Percentiles rank a stretch among this genome's conserved stretches.
Conservation (phyloP, 1,140 invertebrate species). For the Zaprionus vittiger region DNA sequence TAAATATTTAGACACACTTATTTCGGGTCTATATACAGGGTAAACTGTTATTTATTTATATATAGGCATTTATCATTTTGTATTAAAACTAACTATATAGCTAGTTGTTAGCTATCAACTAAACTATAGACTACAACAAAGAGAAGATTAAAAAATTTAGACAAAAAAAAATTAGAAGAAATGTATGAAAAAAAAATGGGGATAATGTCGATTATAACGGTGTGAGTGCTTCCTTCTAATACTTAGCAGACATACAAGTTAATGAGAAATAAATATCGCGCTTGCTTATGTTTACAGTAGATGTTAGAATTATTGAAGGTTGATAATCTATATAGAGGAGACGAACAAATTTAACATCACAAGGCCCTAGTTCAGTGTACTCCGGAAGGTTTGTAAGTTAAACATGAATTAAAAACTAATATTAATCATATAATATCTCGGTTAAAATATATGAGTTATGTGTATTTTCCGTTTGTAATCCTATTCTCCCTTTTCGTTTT, state of each 20-base stretch:
- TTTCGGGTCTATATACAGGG: constrained; percentile 22
- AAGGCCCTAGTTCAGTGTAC: constrained; percentile 20
- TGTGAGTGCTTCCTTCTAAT: constrained; percentile 31
- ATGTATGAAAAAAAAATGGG: background rate
- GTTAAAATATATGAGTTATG: constrained; percentile 23
- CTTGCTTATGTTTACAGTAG: constrained; percentile 14
- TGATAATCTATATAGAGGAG: constrained; percentile 5
- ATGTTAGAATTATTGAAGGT: constrained; percentile 1
- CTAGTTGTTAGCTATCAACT: constrained; percentile 32
- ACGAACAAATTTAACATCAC: constrained; percentile 39
- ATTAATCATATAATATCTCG: constrained; percentile 50
- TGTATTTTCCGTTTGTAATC: constrained; percentile 2
- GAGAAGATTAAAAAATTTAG: constrained; percentile 15
- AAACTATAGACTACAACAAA: constrained; percentile 24
- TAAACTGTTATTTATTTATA: constrained; percentile 33
- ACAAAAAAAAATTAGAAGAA: constrained; percentile 12
- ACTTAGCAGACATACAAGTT: constrained; percentile 14
- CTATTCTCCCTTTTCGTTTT: constrained; percentile 4
- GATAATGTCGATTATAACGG: constrained; percentile 10
- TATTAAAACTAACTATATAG: constrained; percentile 39
- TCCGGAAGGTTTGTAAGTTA: constrained; percentile 12
- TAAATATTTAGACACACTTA: constrained; percentile 1
- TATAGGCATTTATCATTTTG: constrained; percentile 18
- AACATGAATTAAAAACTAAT: constrained; percentile 27
- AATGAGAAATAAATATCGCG: constrained; percentile 50